A percentile compares a stretch with the other conserved stretches of the same genome.
Evolutionary conservation across 1,140 invertebrate species (phyloP).

Genomic region (Drosophila cardini): DNA sequence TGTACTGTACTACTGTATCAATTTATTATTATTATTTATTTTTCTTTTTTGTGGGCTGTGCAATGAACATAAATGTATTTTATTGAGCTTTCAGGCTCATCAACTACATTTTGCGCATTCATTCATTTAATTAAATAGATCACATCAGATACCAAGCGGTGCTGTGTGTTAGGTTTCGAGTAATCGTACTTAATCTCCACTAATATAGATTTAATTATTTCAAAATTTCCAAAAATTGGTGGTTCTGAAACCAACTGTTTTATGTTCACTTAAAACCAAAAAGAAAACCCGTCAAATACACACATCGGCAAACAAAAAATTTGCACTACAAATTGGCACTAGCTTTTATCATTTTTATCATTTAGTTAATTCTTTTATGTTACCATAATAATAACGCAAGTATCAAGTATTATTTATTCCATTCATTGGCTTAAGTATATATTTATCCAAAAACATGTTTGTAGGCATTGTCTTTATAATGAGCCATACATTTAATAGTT

Average conservation of each 20-base stretch:
- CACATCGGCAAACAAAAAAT: constrained; percentile 67
- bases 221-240: constrained; percentile 79
- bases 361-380: constrained; percentile 47
- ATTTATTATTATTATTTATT: constrained; percentile 9
- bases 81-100: constrained; percentile 19
- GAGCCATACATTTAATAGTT: constrained; percentile 42
- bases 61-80: constrained; percentile 28
- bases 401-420: constrained; percentile 27
- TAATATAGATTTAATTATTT: constrained; percentile 37
- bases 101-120: constrained; percentile 45
- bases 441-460: constrained; percentile 79
- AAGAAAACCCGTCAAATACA: constrained; percentile 51
- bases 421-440: constrained; percentile 67
- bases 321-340: constrained; percentile 83
- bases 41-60: constrained; percentile 29
- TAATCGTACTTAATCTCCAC: constrained; percentile 16
- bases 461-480: constrained; percentile 49
- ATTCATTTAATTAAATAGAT: constrained; percentile 27
- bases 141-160: constrained; percentile 33
- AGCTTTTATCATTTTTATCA: constrained; percentile 61
- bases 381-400: constrained; percentile 74
- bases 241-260: constrained; percentile 78
- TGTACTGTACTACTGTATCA: constrained; percentile 19
- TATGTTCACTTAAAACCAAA: constrained; percentile 60
- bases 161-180: constrained; percentile 34